phyloP scores from a whole-genome alignment of 2,888 invertebrate species.

The Epistrophe eligans region DNA sequence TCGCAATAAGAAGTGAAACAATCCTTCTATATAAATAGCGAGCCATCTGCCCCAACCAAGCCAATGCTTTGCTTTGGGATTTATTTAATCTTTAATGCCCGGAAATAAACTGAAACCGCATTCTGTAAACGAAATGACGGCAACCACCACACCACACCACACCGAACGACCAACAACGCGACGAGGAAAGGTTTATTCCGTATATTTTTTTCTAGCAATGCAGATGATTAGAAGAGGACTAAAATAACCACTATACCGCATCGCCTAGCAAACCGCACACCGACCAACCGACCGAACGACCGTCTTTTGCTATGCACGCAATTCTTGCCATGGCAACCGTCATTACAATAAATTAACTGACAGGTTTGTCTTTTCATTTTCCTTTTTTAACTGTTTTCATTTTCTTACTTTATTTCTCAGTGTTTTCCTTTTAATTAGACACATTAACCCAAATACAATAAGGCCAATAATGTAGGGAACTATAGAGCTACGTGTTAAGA shows the following conservation, averaged over 20 bases:
- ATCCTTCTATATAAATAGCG: slow-evolving; percentile 43
- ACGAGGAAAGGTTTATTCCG: slow-evolving; percentile 46
- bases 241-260: slow-evolving; percentile 28
- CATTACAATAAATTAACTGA: slow-evolving; percentile 73
- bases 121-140: slow-evolving; percentile 27
- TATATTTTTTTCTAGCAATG: slow-evolving; percentile 48
- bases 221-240: slow-evolving; percentile 66
- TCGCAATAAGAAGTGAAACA: slow-evolving; percentile 28
- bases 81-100: slow-evolving; percentile 73
- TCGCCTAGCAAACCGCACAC: slow-evolving; percentile 1
- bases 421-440: slow-evolving; percentile 73
- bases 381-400: slow-evolving; percentile 45
- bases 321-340: slow-evolving; percentile 66
- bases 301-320: slow-evolving; percentile 61
- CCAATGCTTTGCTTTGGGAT: slow-evolving; percentile 45
- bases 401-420: slow-evolving; percentile 65
- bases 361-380: slow-evolving; percentile 64
- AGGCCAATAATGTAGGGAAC: slow-evolving; percentile 11
- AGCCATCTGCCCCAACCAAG: slow-evolving; percentile 38
- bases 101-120: slow-evolving; percentile 72
- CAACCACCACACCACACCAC: slow-evolving; percentile 18
- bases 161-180: neutral
- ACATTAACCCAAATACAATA: slow-evolving; percentile 73
- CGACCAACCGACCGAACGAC: slow-evolving; percentile 3
- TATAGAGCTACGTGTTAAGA: neutral